Evolutionary conservation across 2,113 vertebrate genomes (phyloP), one percentile per base, ranked within the genome.

Genomic region (Heterochromis multidens): DNA sequence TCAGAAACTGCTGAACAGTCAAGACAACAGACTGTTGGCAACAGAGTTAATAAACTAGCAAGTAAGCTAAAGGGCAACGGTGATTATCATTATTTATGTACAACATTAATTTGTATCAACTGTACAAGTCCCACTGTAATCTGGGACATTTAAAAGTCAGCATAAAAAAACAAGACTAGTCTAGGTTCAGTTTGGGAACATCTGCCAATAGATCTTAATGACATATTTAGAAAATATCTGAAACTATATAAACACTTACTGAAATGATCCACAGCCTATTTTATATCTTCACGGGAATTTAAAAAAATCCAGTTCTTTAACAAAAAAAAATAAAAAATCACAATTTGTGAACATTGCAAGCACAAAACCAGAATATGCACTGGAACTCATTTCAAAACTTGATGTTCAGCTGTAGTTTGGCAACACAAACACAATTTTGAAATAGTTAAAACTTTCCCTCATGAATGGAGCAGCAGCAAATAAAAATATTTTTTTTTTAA

Each of bases 1-100:
- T 94, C 83, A 89, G 74, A 88, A 87, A 90, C 82, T 89, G 85
- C 65, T 65, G 21, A 74, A 88, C 89, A 81, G 77, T 90, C 59
- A 81, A 92, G 83, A 83, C 84, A 86, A 87, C 65, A 79, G 67
- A 82, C 56, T 82, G 43, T 89, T 79, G 91, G 86, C 86, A 91
- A 88, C 37, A 80, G 35, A 86, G 70, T 89, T 84, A 56, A 87
- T 89, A 67, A 91, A 89, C 70, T 91, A 86, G 78, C 65, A 87
- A 61, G 23, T 82, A 61, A 89, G 60, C 79, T 84, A 77, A 88
- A 86, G 52, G 35, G 67, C 79, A 86, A 90, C 56, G 72, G 70
- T 89, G 88, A 87, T 89, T 43, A 88, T 87, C 60, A 88, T 84
- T 74, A 83, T 82, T 33, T 85, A 93, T 80, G 27, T 70, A 88